Evolutionary conservation across 2,113 vertebrate species (phyloP), one percentile per base, ranked within the genome.

Genomic region (Hippopotamus amphibius): DNA sequence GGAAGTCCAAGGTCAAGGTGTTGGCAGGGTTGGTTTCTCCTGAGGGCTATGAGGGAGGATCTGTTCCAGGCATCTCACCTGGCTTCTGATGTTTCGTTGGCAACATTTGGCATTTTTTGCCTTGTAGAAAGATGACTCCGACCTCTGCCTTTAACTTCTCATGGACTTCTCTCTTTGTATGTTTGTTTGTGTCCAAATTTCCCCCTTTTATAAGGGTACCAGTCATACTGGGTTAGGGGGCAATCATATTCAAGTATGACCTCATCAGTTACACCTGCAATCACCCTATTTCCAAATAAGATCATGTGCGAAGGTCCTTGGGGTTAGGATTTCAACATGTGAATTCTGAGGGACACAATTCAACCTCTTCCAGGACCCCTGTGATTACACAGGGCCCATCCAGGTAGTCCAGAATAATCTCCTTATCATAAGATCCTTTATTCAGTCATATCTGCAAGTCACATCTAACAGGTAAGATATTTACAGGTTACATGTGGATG

Each of bases 101-200:
- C 7, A 21, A 6, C 76, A 17, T 55, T 16, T 17, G 17, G 12
- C 46, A 33, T 53, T 77, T 53, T 30, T 59, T 79, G 68, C 8
- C 33, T 85, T 37, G 12, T 11, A 16, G 57, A 14, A 85, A 5
- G 15, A 72, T 69, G 28, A 33, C 57, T 57, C 43, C 6, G 8
- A 71, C 26, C 59, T 66, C 90, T 74, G 30, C 41, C 80, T 80
- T 79, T 43, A 57, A 43, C 30, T 80, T 89, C n/a, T 48, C 3
- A 11, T 16, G 41, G 8, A 0, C 1, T 55, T 90, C 41, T 90
- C 33, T n/a, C 50, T 46, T 1, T 1, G 11, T 37, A 0, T 61
- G 6, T 12, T 63, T 55, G 8, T 19, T 66, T 57, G 3, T 72
- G 15, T 72, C 15, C 48, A 55, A 26, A 41, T 74, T 14, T 53